These are phyloP conservation scores for Pseudolycoriella hygida DNA, from an alignment of 2,888 invertebrate species.

Conservation along the genomic window DNA sequence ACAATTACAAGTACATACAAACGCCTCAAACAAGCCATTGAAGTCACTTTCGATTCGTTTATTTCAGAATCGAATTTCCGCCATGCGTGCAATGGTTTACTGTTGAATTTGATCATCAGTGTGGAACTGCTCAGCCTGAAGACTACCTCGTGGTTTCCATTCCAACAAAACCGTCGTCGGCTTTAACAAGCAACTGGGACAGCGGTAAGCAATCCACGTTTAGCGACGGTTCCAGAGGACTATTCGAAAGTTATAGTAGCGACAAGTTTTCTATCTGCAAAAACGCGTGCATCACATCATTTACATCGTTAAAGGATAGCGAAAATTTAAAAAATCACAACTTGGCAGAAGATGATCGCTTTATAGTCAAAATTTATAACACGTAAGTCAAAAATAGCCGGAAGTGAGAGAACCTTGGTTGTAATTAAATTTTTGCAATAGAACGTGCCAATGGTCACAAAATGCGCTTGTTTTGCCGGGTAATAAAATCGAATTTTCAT, in stretches of 20 bases:
- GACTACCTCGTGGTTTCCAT: constrained; percentile 65
- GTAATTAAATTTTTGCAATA: constrained; percentile 9
- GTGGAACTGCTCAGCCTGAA: constrained; percentile 84
- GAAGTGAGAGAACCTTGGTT: not conserved
- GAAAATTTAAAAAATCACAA: not conserved
- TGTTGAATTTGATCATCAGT: constrained; percentile 82
- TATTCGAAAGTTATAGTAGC: not conserved
- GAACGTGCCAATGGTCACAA: constrained; percentile 55
- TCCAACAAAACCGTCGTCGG: constrained; percentile 28
- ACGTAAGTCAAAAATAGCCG: not conserved
- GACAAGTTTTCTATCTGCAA: constrained; percentile 4
- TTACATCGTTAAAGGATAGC: not conserved
- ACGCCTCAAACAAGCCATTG: not conserved
- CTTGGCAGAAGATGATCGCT: too few species aligned
- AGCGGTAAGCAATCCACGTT: constrained; percentile 19
- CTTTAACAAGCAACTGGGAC: constrained; percentile 12
- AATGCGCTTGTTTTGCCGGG: constrained; percentile 75
- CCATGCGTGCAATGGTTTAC: constrained; percentile 78
- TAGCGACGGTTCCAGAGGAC: not conserved
- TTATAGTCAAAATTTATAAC: constrained; percentile 4
- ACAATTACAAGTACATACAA: constrained; percentile 50
- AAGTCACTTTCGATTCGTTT: not conserved
- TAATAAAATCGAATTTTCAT: constrained; percentile 83
- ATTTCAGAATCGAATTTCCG: constrained; percentile 68
- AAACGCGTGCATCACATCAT: constrained; percentile 3